Conservation (phyloP, 2,113 vertebrate species). For the Sturnus vulgaris region DNA sequence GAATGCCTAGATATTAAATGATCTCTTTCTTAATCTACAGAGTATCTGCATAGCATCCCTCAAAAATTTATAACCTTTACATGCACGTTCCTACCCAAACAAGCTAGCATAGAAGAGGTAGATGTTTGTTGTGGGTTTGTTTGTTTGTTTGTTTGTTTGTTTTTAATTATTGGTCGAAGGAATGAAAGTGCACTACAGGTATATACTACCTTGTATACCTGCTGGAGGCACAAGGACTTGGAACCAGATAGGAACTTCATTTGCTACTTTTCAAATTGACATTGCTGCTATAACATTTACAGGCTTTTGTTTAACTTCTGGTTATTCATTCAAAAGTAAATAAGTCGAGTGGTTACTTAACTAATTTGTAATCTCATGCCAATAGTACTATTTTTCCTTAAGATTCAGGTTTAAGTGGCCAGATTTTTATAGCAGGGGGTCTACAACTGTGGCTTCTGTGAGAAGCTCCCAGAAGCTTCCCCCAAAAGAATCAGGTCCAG, state of each 20-base stretch:
- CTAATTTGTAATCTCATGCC: neutral
- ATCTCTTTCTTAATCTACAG: neutral
- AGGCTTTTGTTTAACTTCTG: neutral
- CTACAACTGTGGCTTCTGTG: neutral
- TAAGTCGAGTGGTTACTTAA: neutral
- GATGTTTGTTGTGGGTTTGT: neutral
- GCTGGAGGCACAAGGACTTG: accelerated
- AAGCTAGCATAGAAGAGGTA: neutral
- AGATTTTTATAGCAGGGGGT: neutral
- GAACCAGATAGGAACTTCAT: neutral
- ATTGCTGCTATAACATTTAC: neutral
- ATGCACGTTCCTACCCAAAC: neutral
- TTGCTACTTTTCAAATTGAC: neutral
- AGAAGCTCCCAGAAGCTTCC: neutral
- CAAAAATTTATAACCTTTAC: neutral
- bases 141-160: neutral
- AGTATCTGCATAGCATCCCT: neutral
- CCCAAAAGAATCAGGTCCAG: neutral
- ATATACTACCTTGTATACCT: neutral
- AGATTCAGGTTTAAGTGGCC: neutral
- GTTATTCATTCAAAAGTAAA: neutral
- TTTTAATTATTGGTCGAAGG: neutral
- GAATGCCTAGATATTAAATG: neutral
- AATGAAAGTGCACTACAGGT: neutral
- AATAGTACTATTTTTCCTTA: neutral